Evolutionary conservation across 2,888 invertebrate species (phyloP).

Genomic region (Pollenia amentaria): DNA sequence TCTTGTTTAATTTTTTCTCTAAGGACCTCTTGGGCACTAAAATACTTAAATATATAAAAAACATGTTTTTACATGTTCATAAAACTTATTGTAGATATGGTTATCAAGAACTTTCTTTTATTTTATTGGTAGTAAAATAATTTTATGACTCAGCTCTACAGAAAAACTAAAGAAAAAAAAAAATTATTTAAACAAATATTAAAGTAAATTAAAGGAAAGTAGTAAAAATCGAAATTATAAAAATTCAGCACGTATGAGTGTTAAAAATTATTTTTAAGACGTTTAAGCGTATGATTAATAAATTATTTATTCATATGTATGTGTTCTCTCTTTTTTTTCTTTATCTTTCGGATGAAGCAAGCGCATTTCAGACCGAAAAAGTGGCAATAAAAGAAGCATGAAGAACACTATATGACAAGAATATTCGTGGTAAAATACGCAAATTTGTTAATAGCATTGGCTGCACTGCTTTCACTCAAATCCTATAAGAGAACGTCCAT

Average conservation of each 20-base stretch:
- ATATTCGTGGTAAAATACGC: no score
- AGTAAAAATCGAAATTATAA: slow-evolving; percentile 21
- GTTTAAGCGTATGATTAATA: slow-evolving; percentile 29
- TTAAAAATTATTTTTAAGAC: slow-evolving; percentile 32
- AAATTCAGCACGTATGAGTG: slow-evolving; percentile 18
- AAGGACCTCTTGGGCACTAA: background rate
- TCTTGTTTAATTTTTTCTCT: background rate
- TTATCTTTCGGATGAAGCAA: background rate
- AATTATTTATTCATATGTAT: slow-evolving; percentile 1
- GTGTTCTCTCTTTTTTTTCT: background rate
- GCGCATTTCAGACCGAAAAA: no score
- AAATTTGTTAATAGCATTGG: no score
- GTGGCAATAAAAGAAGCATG: no score
- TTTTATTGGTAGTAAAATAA: background rate
- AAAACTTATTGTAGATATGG: background rate
- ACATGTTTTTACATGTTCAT: slow-evolving; percentile 10
- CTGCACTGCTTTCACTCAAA: no score
- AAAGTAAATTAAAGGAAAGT: slow-evolving; percentile 14
- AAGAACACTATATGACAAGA: no score
- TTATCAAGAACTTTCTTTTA: background rate
- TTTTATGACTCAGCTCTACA: slow-evolving; percentile 4
- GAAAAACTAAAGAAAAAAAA: background rate
- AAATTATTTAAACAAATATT: slow-evolving; percentile 8
- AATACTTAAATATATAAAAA: background rate
- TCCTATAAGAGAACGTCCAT: no score